Conservation (phyloP, 2,888 invertebrate genomes). For the Ommatoiulus sabulosus region DNA sequence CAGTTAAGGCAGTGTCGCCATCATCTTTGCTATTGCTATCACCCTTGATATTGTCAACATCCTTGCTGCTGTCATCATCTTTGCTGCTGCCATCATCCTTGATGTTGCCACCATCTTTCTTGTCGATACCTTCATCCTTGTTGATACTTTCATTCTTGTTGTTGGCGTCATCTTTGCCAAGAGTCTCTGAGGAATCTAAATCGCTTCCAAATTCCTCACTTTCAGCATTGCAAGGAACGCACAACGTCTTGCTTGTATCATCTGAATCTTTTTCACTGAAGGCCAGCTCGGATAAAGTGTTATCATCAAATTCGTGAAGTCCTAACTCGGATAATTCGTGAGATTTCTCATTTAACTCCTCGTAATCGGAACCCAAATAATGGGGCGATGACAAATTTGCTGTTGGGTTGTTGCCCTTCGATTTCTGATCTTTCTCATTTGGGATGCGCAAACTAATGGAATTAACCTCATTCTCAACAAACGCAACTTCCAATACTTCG, state of each 20-base stretch:
- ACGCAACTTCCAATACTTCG: constrained; percentile 53
- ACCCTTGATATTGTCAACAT: background rate
- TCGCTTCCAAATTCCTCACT: constrained; percentile 48
- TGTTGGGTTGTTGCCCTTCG: background rate
- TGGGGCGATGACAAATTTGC: background rate
- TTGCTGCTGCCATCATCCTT: background rate
- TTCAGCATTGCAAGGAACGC: constrained; percentile 46
- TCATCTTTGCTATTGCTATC: background rate
- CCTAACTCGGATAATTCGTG: constrained; percentile 53
- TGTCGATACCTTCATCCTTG: background rate
- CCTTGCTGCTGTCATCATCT: background rate
- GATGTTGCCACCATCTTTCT: background rate
- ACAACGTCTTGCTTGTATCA: constrained; percentile 54
- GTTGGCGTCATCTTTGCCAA: constrained; percentile 46
- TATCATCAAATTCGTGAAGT: constrained; percentile 54
- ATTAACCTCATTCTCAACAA: constrained; percentile 21
- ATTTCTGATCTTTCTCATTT: background rate
- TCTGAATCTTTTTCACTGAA: constrained; percentile 56
- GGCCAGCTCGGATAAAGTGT: constrained; percentile 50
- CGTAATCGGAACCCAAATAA: constrained; percentile 15
- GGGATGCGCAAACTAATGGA: background rate
- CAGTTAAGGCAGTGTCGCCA: background rate
- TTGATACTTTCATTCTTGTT: background rate
- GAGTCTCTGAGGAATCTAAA: constrained; percentile 51
- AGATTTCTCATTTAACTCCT: constrained; percentile 52